Percentiles rank a stretch among this genome's conserved stretches.
These are phyloP conservation scores for Dasyurus viverrinus DNA, from an alignment of 2,113 vertebrate species.

Conservation along the genomic window DNA sequence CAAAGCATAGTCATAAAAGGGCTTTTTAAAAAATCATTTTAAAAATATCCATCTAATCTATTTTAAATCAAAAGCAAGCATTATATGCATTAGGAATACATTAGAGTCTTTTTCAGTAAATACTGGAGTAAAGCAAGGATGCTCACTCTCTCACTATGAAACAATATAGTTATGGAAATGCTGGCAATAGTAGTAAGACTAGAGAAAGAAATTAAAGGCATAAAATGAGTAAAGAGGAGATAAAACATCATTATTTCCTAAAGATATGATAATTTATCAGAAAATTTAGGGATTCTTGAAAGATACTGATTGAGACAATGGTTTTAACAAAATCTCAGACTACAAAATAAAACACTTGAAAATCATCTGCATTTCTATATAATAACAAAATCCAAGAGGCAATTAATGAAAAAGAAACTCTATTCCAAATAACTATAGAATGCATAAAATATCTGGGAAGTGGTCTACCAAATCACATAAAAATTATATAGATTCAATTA, in stretches of 20 bases:
- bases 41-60: background rate
- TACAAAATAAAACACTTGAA: background rate
- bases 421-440: background rate
- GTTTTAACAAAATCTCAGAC: background rate
- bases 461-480: background rate
- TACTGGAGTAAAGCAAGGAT: background rate
- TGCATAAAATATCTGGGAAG: background rate
- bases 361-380: background rate
- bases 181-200: background rate
- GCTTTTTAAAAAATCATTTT: background rate
- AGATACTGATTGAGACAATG: background rate
- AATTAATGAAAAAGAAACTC: background rate
- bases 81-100: background rate
- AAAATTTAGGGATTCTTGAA: background rate
- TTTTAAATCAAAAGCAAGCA: background rate
- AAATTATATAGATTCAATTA: background rate
- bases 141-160: background rate
- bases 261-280: background rate
- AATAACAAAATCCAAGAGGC: background rate
- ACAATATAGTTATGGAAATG: background rate
- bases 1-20: background rate
- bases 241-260: background rate
- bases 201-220: background rate
- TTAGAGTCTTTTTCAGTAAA: background rate
- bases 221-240: background rate